These are phyloP conservation scores for Iselma pallidipennis DNA, from an alignment of 2,888 invertebrate species.

Conservation along the genomic window DNA sequence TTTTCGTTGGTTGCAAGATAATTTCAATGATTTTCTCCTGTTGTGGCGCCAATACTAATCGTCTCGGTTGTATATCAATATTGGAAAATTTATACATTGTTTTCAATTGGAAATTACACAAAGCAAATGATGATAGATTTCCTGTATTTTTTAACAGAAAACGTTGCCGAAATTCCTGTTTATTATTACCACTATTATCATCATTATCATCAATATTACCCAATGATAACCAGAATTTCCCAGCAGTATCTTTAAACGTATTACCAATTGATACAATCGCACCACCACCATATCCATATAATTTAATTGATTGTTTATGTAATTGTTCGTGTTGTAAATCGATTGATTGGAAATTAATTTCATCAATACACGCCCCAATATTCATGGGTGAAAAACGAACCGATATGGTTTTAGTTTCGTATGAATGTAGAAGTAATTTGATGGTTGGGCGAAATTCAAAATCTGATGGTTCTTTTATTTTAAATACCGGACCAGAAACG, in stretches of 20 bases:
- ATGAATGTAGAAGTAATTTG: constrained; percentile 58
- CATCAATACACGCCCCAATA: constrained; percentile 60
- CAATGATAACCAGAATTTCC: constrained; percentile 62
- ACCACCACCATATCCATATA: constrained; percentile 66
- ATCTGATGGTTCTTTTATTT: constrained; percentile 47
- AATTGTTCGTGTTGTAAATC: constrained; percentile 41
- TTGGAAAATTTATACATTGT: constrained; percentile 38
- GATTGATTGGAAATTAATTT: constrained; percentile 60
- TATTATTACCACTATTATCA: constrained; percentile 56
- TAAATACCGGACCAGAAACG: constrained; percentile 59
- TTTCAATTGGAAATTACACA: constrained; percentile 42
- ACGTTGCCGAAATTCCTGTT: constrained; percentile 53
- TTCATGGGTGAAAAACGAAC: constrained; percentile 62
- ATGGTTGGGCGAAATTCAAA: constrained; percentile 49
- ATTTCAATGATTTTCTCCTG: constrained; percentile 43
- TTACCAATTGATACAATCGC: constrained; percentile 58
- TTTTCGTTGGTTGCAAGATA: constrained; percentile 43
- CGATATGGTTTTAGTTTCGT: constrained; percentile 61
- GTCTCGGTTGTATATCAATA: constrained; percentile 43
- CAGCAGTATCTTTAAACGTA: constrained; percentile 57
- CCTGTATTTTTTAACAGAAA: constrained; percentile 63
- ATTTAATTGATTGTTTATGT: constrained; percentile 51
- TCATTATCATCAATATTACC: constrained; percentile 54
- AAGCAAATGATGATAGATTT: constrained; percentile 60
- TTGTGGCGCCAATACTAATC: constrained; percentile 45